Evolutionary conservation across 2,113 vertebrate species (phyloP), one percentile per base, ranked within the genome.

Genomic region (Oophaga pumilio): DNA sequence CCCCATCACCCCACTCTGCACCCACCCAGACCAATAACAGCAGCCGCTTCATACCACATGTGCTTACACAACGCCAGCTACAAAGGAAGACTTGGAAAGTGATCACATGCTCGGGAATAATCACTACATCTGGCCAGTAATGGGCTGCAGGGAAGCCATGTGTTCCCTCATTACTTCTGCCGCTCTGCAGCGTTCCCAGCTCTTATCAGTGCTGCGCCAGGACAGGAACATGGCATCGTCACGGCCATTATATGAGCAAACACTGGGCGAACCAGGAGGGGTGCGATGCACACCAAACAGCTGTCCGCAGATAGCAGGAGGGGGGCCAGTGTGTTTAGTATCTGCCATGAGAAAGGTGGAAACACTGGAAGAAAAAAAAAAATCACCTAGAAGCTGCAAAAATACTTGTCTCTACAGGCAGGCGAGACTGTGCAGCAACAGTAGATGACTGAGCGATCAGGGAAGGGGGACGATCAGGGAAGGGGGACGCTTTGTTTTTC

Each of bases 141-240:
- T 74, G 33, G 18, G 28, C 17, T 20, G 28, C 69, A 49, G 69
- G 33, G 69, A 73, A 73, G 28, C 17, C 33, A 49, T 73, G 69
- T 49, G 69, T 49, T 73, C 50, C 71, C 71, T 74, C 15, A 50
- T 74, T 74, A 50, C 71, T 74, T 74, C 71, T 43, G 69, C 69
- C 69, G 43, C 43, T 43, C 26, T 73, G 69, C 69, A 73, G 69
- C 4, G 68, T 71, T 71, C 68, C 69, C 69, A 49, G 14, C 15
- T 15, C 69, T 73, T 73, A 73, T 73, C 69, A 73, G 69, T 2
- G 8, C 28, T 8, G 69, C 10, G 43, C 10, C 69, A 73, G 69
- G 69, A 73, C 69, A 5, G 71, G 43, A 49, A 74, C 71, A 74
- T 43, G 17, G 71, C 64, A 68, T 3, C 17, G 22, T 10, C 62